Evolutionary conservation across 2,113 vertebrate species (phyloP), one percentile per base, ranked within the genome.

Genomic region (Bucco capensis): DNA sequence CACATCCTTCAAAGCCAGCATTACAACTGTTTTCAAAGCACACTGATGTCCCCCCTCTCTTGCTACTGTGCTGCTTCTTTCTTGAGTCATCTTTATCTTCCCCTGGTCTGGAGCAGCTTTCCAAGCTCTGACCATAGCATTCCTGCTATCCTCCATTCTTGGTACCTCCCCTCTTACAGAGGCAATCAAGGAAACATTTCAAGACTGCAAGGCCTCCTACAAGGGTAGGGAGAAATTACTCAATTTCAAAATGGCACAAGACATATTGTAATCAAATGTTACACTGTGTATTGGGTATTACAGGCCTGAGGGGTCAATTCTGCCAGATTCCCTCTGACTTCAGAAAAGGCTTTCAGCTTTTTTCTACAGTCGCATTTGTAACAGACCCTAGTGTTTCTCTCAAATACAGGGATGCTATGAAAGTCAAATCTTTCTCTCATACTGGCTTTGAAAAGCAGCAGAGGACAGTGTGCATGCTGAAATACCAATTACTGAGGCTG

Each of bases 221-320:
- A 80, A 67, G 42, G 0, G 0, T 24, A 86, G 70, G 61, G 90
- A 91, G 49, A 56, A 83, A 86, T n/a, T 15, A 64, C 61, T 18
- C 65, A 18, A 84, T 54, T 53, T 72, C 69, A 78, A 66, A 91
- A 83, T 5, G 24, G 40, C 44, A 67, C 31, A 74, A 86, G 56
- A 65, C 24, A 62, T 81, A 75, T 13, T 27, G 49, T 4, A 71
- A 44, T 42, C 72, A 53, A 51, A 66, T 6, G 12, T 74, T 71
- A 80, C 14, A n/a, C 7, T 24, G 44, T 0, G 0, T 33, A 56
- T 18, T 22, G 23, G 31, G 75, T 19, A 10, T 18, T 40, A 58
- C 65, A 75, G 30, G 46, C 53, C 40, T 5, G 19, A 37, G 14
- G 69, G 49, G 69, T 78, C 71, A 33, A 53, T 67, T 65, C 76